Percentiles rank a stretch among this genome's conserved stretches.
Conservation (phyloP, 2,888 invertebrate species). For the Eurois occulta region DNA sequence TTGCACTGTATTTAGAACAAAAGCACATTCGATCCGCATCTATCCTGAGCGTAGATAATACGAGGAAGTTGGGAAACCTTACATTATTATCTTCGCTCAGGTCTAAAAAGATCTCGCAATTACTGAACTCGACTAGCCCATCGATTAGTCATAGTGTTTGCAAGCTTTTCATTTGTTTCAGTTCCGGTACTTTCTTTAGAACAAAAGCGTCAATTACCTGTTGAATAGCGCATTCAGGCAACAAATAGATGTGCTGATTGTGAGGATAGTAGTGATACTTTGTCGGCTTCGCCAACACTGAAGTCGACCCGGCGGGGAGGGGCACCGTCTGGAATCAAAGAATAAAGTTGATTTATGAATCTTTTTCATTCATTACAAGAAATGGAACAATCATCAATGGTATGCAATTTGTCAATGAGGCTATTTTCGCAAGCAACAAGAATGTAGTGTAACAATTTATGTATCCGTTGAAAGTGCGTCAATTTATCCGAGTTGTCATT, state of each 20-base stretch:
- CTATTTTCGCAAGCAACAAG: conserved; percentile 67
- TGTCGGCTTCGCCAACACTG: conserved; percentile 95
- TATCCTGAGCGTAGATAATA: conserved; percentile 35
- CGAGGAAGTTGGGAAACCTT: conserved; percentile 31
- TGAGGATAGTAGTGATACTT: conserved; percentile 98
- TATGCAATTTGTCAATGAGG: conserved; percentile 65
- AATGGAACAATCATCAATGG: conserved; percentile 59
- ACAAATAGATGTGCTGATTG: conserved; percentile 97
- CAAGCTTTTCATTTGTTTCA: conserved; percentile 54
- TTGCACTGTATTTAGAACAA: conserved; percentile 54
- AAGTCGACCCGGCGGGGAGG: conserved; percentile 92
- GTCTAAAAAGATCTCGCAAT: conserved; percentile 42
- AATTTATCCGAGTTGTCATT: conserved; percentile 79
- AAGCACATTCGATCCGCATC: conserved; percentile 49
- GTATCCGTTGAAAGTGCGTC: conserved; percentile 78
- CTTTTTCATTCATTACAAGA: conserved; percentile 37
- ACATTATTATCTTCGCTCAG: conserved; percentile 39
- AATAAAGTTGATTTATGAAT: conserved; percentile 67
- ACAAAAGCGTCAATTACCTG: conserved; percentile 90
- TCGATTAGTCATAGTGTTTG: conserved; percentile 54
- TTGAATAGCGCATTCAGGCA: conserved; percentile 98
- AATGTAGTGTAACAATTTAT: conserved; percentile 70
- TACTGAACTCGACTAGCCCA: conserved; percentile 35
- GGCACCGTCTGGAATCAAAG: conserved; percentile 92
- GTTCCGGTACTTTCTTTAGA: conserved; percentile 61